Base-by-base conservation (phyloP, 2,797 vertebrate genomes). In the Mergus octosetaceus region DNA sequence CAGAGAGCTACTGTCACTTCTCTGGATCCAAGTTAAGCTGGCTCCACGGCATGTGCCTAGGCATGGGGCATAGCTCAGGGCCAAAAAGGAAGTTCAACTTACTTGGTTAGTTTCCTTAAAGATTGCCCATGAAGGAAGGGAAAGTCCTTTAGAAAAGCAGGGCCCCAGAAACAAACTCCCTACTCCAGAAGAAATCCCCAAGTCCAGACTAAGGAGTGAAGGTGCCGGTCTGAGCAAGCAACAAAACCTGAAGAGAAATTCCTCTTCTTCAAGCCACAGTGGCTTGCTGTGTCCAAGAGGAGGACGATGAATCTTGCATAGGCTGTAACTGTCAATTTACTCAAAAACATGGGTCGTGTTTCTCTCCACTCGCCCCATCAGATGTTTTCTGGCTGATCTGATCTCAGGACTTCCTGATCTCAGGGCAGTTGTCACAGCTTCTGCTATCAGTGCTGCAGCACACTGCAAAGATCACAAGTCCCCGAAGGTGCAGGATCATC, bases 231-330 rank as follows among this genome's bases (percentile, higher is more conserved):
- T 75, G 73, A 86, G 66, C 61, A 38, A 60, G 39, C 1, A 2
- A 58, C 49, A 47, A 15, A 68, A 77, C 47, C 17, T 3, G 21
- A 56, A 61, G 66, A 61, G 58, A 78, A 85, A 86, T 78, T 72
- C 19, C 45, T 53, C 47, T 47, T 64, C 47, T 53, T 43, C 47
- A 45, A 60, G 24, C 47, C 38, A 10, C 68, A 0, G 2, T n/a
- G 71, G 17, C 68, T 76, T 1, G 0, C n/a, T 0, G 3, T 72
- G 58, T 45, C 65, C 2, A 2, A 24, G 22, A 41, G 15, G 25
- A 2, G 1, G 54, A 39, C 65, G 39, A 75, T 41, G 47, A 83
- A 16, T 13, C 36, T 51, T 54, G 28, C 7, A 0, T 10, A 20
- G 4, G 20, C 53, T 2, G 4, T 19, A 43, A 43, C 18, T 19